phyloP scores from a whole-genome alignment of 2,888 invertebrate species.

The Trachelus tabidus region DNA sequence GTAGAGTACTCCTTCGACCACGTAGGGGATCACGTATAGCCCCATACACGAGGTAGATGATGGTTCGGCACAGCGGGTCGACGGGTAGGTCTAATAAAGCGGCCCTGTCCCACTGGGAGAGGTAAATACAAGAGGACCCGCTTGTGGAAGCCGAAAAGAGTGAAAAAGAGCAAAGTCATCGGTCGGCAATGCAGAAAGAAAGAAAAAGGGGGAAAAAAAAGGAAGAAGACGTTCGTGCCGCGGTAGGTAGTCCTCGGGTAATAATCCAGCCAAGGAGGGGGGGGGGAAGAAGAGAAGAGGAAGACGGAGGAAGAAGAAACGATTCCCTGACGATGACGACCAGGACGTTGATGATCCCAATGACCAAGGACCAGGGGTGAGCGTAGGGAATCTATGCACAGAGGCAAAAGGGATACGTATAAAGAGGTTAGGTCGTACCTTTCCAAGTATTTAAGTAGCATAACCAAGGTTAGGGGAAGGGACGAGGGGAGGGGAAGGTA shows the following conservation, averaged over 20 bases:
- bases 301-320: neutral
- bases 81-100: neutral
- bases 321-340: neutral
- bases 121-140: slow-evolving; percentile 34
- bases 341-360: neutral
- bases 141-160: slow-evolving; percentile 5
- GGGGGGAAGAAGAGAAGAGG: no score
- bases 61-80: neutral
- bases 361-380: neutral
- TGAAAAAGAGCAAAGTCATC: slow-evolving; percentile 33
- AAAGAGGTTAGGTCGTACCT: neutral
- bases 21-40: neutral
- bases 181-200: slow-evolving; percentile 10
- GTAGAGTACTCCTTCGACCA: neutral
- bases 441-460: neutral
- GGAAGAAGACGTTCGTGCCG: slow-evolving; percentile 10
- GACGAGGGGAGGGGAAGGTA: neutral
- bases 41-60: neutral
- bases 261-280: neutral
- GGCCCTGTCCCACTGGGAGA: slow-evolving; percentile 29
- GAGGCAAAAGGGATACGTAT: neutral
- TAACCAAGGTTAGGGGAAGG: neutral
- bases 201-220: slow-evolving; percentile 10
- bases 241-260: slow-evolving; percentile 10
- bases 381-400: neutral